These are phyloP conservation scores for Aphodius sticticus DNA, from an alignment of 2,888 invertebrate species.

Conservation along the genomic window DNA sequence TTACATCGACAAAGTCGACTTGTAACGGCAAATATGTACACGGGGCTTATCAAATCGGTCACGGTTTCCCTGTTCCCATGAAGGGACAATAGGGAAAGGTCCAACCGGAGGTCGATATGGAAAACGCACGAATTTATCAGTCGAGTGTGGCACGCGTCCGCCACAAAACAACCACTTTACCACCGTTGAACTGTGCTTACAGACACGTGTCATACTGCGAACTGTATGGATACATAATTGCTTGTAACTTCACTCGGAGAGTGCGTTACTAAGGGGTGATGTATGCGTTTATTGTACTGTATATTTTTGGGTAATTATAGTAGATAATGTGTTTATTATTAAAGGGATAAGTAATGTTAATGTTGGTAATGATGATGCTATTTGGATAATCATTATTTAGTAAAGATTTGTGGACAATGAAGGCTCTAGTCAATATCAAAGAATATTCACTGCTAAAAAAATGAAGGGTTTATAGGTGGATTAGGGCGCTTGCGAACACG, in stretches of 20 bases:
- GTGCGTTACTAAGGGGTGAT: neutral
- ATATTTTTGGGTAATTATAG: neutral
- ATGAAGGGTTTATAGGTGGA: too few species aligned
- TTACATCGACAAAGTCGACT: neutral
- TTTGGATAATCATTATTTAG: too few species aligned
- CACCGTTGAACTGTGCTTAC: neutral
- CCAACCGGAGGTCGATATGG: neutral
- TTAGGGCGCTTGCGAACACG: too few species aligned
- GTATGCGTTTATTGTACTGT: neutral
- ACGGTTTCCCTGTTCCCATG: neutral
- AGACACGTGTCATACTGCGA: neutral
- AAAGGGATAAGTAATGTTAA: too few species aligned
- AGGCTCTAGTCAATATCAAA: too few species aligned
- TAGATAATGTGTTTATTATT: too few species aligned
- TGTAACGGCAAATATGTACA: neutral
- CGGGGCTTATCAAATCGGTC: neutral
- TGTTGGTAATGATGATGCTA: too few species aligned
- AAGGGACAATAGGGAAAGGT: neutral
- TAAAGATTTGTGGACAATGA: too few species aligned
- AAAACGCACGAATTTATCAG: conserved; percentile 4
- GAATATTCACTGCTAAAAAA: too few species aligned
- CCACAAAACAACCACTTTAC: neutral
- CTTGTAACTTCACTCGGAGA: neutral
- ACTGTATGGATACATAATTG: neutral
- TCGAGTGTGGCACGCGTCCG: neutral